Conservation (phyloP, 2,888 invertebrate species). For the Amphipyra berbera region DNA sequence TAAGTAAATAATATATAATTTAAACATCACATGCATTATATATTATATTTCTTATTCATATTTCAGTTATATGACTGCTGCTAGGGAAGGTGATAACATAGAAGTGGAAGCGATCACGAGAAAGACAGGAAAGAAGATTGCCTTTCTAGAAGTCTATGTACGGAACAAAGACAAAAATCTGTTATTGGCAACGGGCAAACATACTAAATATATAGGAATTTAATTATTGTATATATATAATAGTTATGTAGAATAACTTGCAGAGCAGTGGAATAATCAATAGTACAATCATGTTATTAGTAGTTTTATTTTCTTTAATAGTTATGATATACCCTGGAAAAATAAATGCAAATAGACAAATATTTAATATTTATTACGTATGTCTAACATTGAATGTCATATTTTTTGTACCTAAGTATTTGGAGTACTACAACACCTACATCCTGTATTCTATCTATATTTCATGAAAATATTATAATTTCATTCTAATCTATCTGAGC, state of each 20-base stretch:
- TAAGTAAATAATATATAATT: neutral
- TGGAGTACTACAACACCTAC: too few relatives aligned
- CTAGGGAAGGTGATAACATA: slow-evolving; percentile 94
- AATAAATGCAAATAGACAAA: too few relatives aligned
- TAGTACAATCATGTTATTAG: slow-evolving; percentile 22
- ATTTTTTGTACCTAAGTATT: neutral
- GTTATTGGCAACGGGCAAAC: slow-evolving; percentile 94
- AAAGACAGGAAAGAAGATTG: slow-evolving; percentile 94
- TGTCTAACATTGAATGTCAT: too few relatives aligned
- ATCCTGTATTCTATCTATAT: too few relatives aligned
- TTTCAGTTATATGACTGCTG: slow-evolving; percentile 94
- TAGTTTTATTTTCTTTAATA: slow-evolving; percentile 1
- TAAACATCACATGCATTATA: neutral
- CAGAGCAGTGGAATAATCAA: slow-evolving; percentile 12
- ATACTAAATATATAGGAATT: slow-evolving; percentile 92
- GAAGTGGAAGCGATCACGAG: slow-evolving; percentile 94
- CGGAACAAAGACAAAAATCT: slow-evolving; percentile 93
- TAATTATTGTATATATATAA: slow-evolving; percentile 14
- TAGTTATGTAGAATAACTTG: neutral
- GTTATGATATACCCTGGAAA: too few relatives aligned
- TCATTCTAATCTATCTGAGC: too few relatives aligned
- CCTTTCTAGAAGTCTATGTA: slow-evolving; percentile 95
- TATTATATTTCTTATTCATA: slow-evolving; percentile 21
- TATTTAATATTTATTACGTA: too few relatives aligned
- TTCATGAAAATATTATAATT: too few relatives aligned